Percentiles rank a stretch among this genome's conserved stretches.
Conservation (phyloP, 2,888 invertebrate genomes). For the Amphipyra tragopoginis region DNA sequence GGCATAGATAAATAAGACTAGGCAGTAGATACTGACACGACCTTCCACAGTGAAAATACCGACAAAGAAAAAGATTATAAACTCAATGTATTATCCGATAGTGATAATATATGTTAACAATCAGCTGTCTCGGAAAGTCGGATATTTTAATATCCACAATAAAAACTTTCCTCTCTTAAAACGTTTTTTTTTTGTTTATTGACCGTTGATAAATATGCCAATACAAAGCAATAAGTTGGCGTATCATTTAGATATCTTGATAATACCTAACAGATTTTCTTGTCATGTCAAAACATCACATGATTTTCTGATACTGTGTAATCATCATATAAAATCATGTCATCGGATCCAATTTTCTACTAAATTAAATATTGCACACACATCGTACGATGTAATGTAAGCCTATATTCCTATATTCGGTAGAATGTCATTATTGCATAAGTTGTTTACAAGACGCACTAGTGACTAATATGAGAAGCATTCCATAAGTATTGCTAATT, state of each 20-base stretch:
- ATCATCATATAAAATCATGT: no score
- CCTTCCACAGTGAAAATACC: background rate
- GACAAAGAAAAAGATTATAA: background rate
- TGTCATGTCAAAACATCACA: no score
- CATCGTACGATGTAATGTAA: constrained; percentile 16
- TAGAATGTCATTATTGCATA: background rate
- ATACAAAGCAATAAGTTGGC: no score
- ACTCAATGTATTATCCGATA: background rate
- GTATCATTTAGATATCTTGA: no score
- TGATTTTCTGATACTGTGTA: no score
- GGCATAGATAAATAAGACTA: no score
- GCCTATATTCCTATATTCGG: background rate
- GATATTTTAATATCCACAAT: background rate
- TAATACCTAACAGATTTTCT: no score
- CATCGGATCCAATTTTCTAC: background rate
- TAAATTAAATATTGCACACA: background rate
- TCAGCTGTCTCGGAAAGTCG: background rate
- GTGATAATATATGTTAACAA: background rate
- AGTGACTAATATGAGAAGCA: background rate
- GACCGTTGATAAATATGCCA: no score
- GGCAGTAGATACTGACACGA: no score
- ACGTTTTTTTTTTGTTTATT: background rate
- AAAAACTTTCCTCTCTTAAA: background rate
- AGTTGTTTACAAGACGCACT: constrained; percentile 18
- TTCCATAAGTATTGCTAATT: constrained; percentile 11